Evolutionary conservation across 2,888 invertebrate genomes (phyloP).

Genomic region (Autographa gamma): DNA sequence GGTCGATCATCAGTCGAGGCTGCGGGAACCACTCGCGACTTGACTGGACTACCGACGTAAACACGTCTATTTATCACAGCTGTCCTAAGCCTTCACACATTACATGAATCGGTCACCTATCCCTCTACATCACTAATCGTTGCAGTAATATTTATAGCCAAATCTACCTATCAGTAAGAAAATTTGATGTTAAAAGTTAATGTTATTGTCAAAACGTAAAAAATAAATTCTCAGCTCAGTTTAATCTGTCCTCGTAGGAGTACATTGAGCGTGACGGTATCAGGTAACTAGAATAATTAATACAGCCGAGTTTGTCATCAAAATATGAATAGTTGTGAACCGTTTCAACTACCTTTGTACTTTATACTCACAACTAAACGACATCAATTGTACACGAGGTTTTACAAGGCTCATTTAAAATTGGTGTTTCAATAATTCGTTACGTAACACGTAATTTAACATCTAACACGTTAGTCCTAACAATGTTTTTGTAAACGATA

Average conservation of each 20-base stretch:
- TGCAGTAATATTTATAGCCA: conserved; percentile 32
- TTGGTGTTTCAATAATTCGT: conserved; percentile 57
- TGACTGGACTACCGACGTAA: conserved; percentile 57
- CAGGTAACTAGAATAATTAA: conserved; percentile 31
- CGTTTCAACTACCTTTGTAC: conserved; percentile 81
- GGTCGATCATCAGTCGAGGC: conserved; percentile 31
- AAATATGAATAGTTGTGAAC: conserved; percentile 58
- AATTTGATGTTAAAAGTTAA: conserved; percentile 18
- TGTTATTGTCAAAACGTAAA: conserved; percentile 30
- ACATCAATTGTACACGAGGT: conserved; percentile 69
- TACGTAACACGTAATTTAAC: conserved; percentile 43
- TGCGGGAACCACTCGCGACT: conserved; percentile 24
- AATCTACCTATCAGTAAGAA: conserved; percentile 32
- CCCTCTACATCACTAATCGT: conserved; percentile 45
- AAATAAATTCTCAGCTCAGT: conserved; percentile 13
- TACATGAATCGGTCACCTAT: conserved; percentile 48
- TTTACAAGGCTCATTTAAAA: conserved; percentile 57
- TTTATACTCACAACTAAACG: conserved; percentile 80
- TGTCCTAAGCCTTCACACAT: conserved; percentile 60
- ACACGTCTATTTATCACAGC: conserved; percentile 70
- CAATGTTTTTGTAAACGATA: conserved; percentile 49
- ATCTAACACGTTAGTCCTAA: conserved; percentile 48
- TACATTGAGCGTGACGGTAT: conserved; percentile 25
- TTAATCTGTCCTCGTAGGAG: conserved; percentile 16
- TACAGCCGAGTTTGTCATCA: conserved; percentile 39